A percentile compares a stretch with the other conserved stretches of the same genome.
Conservation (phyloP, 2,113 vertebrate species). For the Microcebus ravelobensis region DNA sequence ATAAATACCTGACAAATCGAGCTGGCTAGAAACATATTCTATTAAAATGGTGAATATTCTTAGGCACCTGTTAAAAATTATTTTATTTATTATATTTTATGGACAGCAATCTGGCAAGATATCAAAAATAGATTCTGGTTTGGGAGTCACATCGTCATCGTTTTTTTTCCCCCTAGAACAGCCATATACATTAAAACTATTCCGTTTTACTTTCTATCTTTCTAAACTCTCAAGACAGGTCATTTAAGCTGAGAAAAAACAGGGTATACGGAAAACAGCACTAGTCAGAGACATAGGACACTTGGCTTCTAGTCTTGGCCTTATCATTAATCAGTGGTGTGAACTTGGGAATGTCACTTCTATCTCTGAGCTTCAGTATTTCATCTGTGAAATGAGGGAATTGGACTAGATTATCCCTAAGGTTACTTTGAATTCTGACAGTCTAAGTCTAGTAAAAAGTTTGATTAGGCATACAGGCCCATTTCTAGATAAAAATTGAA, state of each 20-base stretch:
- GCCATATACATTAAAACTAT: not conserved
- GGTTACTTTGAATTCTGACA: not conserved
- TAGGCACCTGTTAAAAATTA: not conserved
- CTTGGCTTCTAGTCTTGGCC: not conserved
- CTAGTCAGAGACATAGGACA: not conserved
- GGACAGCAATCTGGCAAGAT: not conserved
- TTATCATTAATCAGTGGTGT: not conserved
- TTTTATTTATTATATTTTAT: not conserved
- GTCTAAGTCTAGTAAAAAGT: not conserved
- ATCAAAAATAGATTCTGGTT: not conserved
- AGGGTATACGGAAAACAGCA: not conserved
- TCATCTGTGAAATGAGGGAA: not conserved
- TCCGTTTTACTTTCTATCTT: not conserved
- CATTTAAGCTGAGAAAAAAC: not conserved
- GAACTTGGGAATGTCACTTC: not conserved
- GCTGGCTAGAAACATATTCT: not conserved
- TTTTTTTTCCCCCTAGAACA: constrained; percentile 23
- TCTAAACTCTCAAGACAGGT: not conserved
- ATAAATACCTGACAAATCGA: not conserved
- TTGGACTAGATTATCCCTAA: not conserved
- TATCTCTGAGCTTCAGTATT: not conserved
- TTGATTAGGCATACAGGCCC: not conserved
- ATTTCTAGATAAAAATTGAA: not conserved
- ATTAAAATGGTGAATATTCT: constrained; percentile 3
- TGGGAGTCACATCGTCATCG: not conserved